Percentiles rank a stretch among this genome's conserved stretches.
These are phyloP conservation scores for Hemaris fuciformis DNA, from an alignment of 2,888 invertebrate genomes.

Conservation along the genomic window DNA sequence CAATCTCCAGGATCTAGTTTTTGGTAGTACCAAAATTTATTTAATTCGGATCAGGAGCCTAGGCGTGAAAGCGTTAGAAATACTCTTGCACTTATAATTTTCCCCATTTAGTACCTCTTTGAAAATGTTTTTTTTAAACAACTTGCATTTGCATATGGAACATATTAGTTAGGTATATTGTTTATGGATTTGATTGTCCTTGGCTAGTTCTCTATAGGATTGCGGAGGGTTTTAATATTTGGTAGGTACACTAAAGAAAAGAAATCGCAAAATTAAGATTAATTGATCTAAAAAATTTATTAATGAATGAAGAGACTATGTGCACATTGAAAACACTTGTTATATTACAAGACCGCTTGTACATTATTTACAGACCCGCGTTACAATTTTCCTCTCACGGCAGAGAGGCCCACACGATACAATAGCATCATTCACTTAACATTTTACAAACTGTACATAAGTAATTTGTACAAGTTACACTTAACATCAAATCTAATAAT, in stretches of 20 bases:
- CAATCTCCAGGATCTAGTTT: too few relatives aligned
- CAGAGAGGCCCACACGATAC: slow-evolving; percentile 31
- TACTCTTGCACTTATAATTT: too few relatives aligned
- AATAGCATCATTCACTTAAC: slow-evolving; percentile 38
- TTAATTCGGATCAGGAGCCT: too few relatives aligned
- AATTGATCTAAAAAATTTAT: slow-evolving; percentile 81
- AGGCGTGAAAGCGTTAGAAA: too few relatives aligned
- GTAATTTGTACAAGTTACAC: slow-evolving; percentile 77
- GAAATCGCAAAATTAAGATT: slow-evolving; percentile 53
- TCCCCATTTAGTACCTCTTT: too few relatives aligned
- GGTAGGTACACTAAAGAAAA: slow-evolving; percentile 27
- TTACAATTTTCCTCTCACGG: slow-evolving; percentile 36
- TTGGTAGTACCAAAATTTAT: too few relatives aligned
- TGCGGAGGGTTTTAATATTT: slow-evolving; percentile 6
- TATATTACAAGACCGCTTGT: slow-evolving; percentile 75
- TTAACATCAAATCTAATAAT: slow-evolving; percentile 51
- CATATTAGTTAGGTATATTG: too few relatives aligned
- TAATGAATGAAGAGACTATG: slow-evolving; percentile 82
- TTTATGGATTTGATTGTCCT: too few relatives aligned
- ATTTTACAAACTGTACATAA: slow-evolving; percentile 72
- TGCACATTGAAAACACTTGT: slow-evolving; percentile 81
- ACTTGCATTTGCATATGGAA: too few relatives aligned
- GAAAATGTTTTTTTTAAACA: too few relatives aligned
- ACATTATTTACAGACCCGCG: slow-evolving; percentile 75
- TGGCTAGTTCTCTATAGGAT: background rate